Conservation (phyloP, 2,797 vertebrate genomes). For the Gila robusta region DNA sequence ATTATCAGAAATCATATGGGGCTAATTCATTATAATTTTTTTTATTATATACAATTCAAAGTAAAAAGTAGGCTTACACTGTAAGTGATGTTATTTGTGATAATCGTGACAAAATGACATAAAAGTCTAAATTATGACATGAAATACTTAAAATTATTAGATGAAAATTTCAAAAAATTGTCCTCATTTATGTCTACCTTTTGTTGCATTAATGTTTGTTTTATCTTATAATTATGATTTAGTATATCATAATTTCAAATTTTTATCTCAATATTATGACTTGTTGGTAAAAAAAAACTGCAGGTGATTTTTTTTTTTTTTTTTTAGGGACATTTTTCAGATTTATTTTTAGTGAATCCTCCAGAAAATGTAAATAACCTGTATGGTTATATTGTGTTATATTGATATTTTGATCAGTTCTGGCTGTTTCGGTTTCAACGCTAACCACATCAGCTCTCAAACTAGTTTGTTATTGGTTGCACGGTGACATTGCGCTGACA, state of each 20-base stretch:
- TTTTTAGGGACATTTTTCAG: not conserved
- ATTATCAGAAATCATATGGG: not conserved
- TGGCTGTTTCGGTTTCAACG: not conserved
- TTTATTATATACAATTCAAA: not conserved
- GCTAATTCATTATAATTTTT: not conserved
- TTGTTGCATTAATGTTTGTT: not conserved
- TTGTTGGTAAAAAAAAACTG: not conserved
- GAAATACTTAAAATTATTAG: not conserved
- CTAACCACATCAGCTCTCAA: conserved; percentile 15
- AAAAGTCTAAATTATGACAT: not conserved
- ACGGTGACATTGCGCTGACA: not conserved
- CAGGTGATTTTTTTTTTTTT: no score
- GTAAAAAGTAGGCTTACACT: not conserved
- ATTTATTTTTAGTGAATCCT: not conserved
- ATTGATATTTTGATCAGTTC: conserved; percentile 10
- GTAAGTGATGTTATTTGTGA: not conserved
- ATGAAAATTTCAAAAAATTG: not conserved
- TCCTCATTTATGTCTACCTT: no score
- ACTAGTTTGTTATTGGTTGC: not conserved
- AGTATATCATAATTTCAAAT: not conserved
- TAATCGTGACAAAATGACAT: not conserved
- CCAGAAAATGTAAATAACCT: not conserved
- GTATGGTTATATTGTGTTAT: not conserved
- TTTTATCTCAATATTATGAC: not conserved
- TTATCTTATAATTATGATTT: not conserved